phyloP scores from a whole-genome alignment of 2,888 invertebrate species.

The Drosophila falleni region DNA sequence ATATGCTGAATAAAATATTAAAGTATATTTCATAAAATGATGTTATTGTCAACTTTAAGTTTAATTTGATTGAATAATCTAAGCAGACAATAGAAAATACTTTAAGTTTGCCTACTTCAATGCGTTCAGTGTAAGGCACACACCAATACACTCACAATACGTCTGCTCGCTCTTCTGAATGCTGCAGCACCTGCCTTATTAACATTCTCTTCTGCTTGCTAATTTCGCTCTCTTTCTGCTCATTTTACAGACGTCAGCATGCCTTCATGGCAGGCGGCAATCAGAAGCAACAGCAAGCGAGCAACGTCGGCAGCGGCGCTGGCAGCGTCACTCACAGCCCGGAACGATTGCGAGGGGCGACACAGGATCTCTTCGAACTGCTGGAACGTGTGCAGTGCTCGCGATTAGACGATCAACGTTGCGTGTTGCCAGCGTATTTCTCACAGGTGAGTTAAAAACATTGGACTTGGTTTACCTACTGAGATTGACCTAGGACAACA shows the following conservation, averaged over 20 bases:
- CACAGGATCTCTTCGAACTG: slow-evolving; percentile 94
- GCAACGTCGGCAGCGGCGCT: slow-evolving; percentile 53
- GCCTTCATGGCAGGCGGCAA: slow-evolving; percentile 83
- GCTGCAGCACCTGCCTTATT: neutral
- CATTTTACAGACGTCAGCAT: slow-evolving; percentile 89
- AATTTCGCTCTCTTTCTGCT: slow-evolving; percentile 20
- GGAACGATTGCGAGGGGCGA: slow-evolving; percentile 86
- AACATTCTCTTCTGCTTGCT: neutral
- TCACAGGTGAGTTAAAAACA: slow-evolving; percentile 90
- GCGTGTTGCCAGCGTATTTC: slow-evolving; percentile 96
- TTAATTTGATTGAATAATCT: no score
- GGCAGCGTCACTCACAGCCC: slow-evolving; percentile 84
- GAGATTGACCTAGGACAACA: slow-evolving; percentile 56
- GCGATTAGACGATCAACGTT: slow-evolving; percentile 98
- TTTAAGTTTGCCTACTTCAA: neutral
- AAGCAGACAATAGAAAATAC: neutral
- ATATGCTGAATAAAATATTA: no score
- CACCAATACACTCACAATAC: neutral
- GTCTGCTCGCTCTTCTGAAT: neutral
- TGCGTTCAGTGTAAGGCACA: no score
- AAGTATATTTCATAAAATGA: no score
- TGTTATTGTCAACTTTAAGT: no score
- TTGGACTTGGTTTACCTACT: neutral
- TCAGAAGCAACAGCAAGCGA: slow-evolving; percentile 71
- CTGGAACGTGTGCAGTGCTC: slow-evolving; percentile 97